Evolutionary conservation across 2,888 invertebrate species (phyloP).

Genomic region (Drosophila macrothrix): DNA sequence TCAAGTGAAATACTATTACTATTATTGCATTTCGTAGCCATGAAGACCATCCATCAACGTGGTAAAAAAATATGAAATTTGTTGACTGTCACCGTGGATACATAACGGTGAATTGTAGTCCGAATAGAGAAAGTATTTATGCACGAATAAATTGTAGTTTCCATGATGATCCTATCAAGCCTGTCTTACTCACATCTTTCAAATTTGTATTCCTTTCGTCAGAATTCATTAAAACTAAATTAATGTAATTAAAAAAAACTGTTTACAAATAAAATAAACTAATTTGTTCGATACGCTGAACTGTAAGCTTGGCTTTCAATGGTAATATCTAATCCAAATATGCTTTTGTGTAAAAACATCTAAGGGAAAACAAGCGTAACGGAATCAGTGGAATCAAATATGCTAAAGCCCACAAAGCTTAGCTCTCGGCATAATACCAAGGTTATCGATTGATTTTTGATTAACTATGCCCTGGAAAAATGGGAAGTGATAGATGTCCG

Average conservation of each 20-base stretch:
- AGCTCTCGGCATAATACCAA: neutral
- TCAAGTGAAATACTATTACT: neutral
- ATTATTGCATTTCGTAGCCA: neutral
- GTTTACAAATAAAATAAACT: constrained; percentile 16
- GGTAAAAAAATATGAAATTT: neutral
- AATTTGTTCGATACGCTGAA: constrained; percentile 10
- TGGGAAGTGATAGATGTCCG: neutral
- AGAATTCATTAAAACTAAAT: constrained; percentile 48
- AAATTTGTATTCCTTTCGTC: constrained; percentile 32
- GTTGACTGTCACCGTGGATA: constrained; percentile 8
- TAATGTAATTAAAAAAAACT: constrained; percentile 11
- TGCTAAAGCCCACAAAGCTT: neutral
- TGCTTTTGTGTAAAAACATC: neutral
- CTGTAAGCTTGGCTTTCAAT: constrained; percentile 10
- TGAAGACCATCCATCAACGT: neutral
- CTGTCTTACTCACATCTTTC: constrained; percentile 38
- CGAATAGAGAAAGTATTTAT: constrained; percentile 9
- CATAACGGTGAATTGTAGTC: constrained; percentile 8
- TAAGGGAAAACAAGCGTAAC: constrained; percentile 9
- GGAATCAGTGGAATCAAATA: neutral
- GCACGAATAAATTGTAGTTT: neutral
- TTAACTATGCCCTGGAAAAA: neutral
- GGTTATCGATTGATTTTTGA: neutral
- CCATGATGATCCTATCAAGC: neutral
- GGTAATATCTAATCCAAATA: constrained; percentile 48